Conservation (phyloP, 2,113 vertebrate species). For the Pteronura brasiliensis region DNA sequence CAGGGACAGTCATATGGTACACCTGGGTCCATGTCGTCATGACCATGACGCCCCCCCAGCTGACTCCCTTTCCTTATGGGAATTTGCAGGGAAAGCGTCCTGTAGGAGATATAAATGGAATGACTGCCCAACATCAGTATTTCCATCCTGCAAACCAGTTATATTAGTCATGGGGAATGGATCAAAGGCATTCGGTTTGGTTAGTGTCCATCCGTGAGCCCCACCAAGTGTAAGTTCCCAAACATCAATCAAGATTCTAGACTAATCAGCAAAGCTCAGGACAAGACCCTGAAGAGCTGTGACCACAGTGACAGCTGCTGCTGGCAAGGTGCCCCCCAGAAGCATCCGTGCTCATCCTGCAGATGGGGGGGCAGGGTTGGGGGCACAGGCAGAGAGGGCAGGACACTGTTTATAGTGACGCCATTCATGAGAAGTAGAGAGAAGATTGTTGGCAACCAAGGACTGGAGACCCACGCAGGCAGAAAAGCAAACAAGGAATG, state of each 20-base stretch:
- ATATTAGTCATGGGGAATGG: neutral
- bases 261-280: neutral
- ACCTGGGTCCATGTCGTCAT: neutral
- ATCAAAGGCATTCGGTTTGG: neutral
- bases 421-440: neutral
- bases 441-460: neutral
- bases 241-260: neutral
- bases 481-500: neutral
- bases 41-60: neutral
- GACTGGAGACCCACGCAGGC: neutral
- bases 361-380: neutral
- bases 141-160: neutral
- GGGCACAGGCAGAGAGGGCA: neutral
- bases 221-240: neutral
- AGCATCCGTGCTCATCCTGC: neutral
- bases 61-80: neutral
- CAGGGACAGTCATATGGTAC: neutral
- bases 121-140: neutral
- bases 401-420: neutral
- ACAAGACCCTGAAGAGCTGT: neutral
- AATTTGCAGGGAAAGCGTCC: neutral
- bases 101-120: neutral
- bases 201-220: neutral
- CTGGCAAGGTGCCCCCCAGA: neutral
- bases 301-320: neutral